These are phyloP conservation scores for Rallus limicola DNA, from an alignment of 2,113 vertebrate species.

Conservation along the genomic window DNA sequence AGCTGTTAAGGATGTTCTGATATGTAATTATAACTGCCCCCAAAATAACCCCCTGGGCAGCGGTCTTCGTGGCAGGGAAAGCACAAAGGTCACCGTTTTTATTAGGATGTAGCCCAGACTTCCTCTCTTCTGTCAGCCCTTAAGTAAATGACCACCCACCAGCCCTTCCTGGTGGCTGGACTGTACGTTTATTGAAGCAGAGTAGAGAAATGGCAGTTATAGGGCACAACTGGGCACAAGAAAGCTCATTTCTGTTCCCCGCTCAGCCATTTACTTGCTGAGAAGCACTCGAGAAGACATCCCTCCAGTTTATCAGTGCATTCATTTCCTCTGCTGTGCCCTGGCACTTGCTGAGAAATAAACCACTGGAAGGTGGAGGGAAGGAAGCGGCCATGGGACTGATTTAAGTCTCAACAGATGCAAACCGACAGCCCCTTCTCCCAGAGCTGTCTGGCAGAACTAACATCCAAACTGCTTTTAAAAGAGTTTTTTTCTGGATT, in stretches of 20 bases:
- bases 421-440: neutral
- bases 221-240: neutral
- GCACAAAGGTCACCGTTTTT: neutral
- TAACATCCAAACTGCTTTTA: neutral
- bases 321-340: neutral
- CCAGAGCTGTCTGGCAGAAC: slow-evolving; percentile 14
- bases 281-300: neutral
- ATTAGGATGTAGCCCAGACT: neutral
- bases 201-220: neutral
- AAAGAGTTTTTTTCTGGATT: neutral
- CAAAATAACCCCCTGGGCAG: neutral
- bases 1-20: neutral
- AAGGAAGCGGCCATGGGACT: slow-evolving; percentile 24
- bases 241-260: neutral
- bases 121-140: neutral
- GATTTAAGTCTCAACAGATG: neutral
- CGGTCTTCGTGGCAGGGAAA: neutral
- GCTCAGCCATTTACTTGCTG: neutral
- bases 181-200: neutral
- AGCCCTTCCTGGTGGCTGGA: neutral
- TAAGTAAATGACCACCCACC: neutral
- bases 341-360: neutral
- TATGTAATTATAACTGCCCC: neutral
- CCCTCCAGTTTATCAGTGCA: neutral
- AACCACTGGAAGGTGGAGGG: neutral